phyloP scores from a whole-genome alignment of 2,113 vertebrate genomes.

The Hippocampus barbouri region DNA sequence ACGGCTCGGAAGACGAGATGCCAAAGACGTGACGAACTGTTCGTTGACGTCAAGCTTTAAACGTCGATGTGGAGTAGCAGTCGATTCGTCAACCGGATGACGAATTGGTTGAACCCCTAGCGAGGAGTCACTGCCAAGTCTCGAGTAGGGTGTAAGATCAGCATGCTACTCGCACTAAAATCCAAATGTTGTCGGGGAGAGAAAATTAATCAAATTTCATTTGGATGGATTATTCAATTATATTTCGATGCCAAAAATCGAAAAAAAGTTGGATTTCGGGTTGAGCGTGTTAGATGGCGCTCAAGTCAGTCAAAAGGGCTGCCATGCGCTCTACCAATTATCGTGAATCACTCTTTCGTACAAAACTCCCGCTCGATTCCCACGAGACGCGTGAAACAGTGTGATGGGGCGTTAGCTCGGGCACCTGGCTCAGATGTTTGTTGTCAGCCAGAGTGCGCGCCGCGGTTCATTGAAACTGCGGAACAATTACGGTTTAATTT shows the following conservation, averaged over 20 bases:
- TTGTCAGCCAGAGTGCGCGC: conserved; percentile 43
- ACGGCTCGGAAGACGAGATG: no score
- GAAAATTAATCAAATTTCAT: neutral
- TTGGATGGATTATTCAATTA: neutral
- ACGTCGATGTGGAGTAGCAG: no score
- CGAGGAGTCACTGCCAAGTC: no score
- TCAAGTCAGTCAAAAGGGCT: neutral
- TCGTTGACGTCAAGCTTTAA: no score
- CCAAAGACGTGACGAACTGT: no score
- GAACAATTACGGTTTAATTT: conserved; percentile 38
- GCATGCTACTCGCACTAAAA: no score
- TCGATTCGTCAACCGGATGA: no score
- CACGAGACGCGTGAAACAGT: conserved; percentile 4
- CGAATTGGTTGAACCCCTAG: no score
- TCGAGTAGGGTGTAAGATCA: no score
- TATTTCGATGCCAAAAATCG: neutral
- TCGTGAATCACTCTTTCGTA: neutral
- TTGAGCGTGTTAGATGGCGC: neutral
- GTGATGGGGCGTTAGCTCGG: conserved; percentile 17
- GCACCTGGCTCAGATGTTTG: conserved; percentile 24
- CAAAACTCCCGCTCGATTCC: neutral
- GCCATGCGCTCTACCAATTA: neutral
- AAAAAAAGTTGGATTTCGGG: neutral
- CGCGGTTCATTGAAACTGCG: conserved; percentile 37
- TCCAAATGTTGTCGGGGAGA: no score